These are phyloP conservation scores for Pyrrhosoma nymphula DNA, from an alignment of 2,888 invertebrate genomes.

Conservation along the genomic window DNA sequence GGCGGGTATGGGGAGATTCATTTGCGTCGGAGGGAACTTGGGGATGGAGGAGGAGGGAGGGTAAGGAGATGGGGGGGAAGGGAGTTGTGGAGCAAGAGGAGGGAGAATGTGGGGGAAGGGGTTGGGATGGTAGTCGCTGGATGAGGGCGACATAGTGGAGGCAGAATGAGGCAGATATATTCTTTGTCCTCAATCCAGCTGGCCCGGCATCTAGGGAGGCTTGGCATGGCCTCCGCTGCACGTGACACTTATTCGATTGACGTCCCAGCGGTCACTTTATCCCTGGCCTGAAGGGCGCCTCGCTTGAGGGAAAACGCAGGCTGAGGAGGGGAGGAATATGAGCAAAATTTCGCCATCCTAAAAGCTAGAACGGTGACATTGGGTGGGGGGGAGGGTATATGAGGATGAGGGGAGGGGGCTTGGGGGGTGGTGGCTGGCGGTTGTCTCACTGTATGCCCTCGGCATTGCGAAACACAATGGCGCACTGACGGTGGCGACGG, in stretches of 20 bases:
- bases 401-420: too few species aligned
- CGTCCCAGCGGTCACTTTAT: conserved; percentile 42
- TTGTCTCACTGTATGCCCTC: not conserved
- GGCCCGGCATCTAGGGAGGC: not conserved
- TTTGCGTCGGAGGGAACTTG: not conserved
- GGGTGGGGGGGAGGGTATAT: too few species aligned
- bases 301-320: not conserved
- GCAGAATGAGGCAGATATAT: not conserved
- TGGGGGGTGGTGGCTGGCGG: too few species aligned
- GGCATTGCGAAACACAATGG: not conserved
- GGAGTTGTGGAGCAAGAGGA: not conserved
- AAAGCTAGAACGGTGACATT: not conserved
- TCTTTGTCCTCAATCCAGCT: conserved; percentile 38
- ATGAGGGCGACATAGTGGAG: not conserved
- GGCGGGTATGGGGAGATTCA: not conserved
- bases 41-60: not conserved
- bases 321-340: not conserved
- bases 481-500: not conserved
- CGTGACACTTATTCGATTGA: conserved; percentile 40
- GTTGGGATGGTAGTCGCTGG: not conserved
- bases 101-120: too few species aligned
- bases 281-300: not conserved
- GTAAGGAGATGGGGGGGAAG: not conserved
- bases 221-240: conserved; percentile 31
- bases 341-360: conserved; percentile 19